Evolutionary conservation across 1,140 invertebrate genomes (phyloP).

Genomic region (Hyles euphorbiae): DNA sequence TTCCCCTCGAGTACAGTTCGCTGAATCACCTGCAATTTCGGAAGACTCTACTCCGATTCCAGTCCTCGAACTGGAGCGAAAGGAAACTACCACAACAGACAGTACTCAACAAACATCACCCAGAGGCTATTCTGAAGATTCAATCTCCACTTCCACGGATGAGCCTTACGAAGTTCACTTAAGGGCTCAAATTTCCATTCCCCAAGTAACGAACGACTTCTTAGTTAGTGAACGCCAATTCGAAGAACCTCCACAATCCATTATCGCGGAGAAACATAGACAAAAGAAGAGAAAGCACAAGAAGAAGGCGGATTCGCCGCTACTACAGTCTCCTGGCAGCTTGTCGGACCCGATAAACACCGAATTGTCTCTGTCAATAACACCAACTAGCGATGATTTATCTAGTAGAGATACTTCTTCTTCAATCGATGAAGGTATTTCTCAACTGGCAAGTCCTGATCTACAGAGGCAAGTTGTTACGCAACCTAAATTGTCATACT

Average conservation of each 20-base stretch:
- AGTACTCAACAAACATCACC: constrained; percentile 76
- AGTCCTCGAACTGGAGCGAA: constrained; percentile 25
- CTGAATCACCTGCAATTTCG: constrained; percentile 52
- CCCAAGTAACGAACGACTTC: constrained; percentile 63
- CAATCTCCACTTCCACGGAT: constrained; percentile 71
- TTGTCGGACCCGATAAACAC: constrained; percentile 73
- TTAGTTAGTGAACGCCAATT: constrained; percentile 50
- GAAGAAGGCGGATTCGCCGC: constrained; percentile 54
- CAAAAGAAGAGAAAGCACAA: constrained; percentile 64
- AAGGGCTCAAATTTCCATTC: constrained; percentile 77
- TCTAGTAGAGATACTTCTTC: constrained; percentile 62
- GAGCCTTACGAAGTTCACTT: constrained; percentile 81
- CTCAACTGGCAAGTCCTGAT: constrained; percentile 45
- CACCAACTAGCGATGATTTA: constrained; percentile 64
- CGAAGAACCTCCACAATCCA: constrained; percentile 34
- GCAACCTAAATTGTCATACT: constrained; percentile 60
- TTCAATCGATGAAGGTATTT: constrained; percentile 71
- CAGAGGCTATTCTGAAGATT: constrained; percentile 53
- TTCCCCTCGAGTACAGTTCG: constrained; percentile 35
- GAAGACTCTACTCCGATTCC: constrained; percentile 35
- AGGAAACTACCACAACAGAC: constrained; percentile 54
- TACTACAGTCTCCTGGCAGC: constrained; percentile 58
- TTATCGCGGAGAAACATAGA: constrained; percentile 56
- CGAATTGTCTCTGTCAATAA: constrained; percentile 62
- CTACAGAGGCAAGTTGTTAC: constrained; percentile 21